Percentiles rank a stretch among this genome's conserved stretches.
These are phyloP conservation scores for Chaenogobius annularis DNA, from an alignment of 2,113 vertebrate genomes.

Conservation along the genomic window DNA sequence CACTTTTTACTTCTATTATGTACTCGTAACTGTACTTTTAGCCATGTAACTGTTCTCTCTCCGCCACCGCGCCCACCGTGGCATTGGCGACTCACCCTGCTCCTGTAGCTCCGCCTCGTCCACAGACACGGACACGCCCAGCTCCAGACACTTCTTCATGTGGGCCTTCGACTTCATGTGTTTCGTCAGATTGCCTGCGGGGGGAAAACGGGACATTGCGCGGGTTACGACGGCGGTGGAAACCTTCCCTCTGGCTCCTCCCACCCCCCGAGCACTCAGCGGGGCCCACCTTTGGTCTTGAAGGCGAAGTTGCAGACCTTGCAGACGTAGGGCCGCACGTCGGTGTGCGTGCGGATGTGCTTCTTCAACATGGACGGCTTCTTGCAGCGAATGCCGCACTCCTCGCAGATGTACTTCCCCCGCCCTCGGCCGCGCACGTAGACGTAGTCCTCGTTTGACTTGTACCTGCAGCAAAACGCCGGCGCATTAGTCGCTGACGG, in stretches of 20 bases:
- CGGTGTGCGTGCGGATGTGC: slow-evolving; percentile 97
- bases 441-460: slow-evolving; percentile 98
- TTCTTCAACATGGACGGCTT: slow-evolving; percentile 99
- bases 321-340: slow-evolving; percentile 96
- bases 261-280: not conserved
- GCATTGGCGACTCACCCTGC: slow-evolving; percentile 79
- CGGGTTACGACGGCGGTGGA: not conserved
- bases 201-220: not conserved
- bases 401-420: slow-evolving; percentile 98
- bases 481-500: too few species aligned
- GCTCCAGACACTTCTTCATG: slow-evolving; percentile 98
- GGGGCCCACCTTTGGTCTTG: slow-evolving; percentile 93
- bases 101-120: slow-evolving; percentile 91
- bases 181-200: slow-evolving; percentile 94
- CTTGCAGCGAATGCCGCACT: slow-evolving; percentile 98
- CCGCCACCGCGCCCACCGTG: too few species aligned
- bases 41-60: too few species aligned
- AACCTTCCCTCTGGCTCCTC: not conserved
- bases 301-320: slow-evolving; percentile 98
- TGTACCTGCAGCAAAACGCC: slow-evolving; percentile 79
- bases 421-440: slow-evolving; percentile 96
- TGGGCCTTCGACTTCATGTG: slow-evolving; percentile 99
- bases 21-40: too few species aligned
- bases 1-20: too few species aligned
- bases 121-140: slow-evolving; percentile 93